Base-by-base conservation (phyloP, 1,140 invertebrate genomes). In the Palaemon carinicauda region DNA sequence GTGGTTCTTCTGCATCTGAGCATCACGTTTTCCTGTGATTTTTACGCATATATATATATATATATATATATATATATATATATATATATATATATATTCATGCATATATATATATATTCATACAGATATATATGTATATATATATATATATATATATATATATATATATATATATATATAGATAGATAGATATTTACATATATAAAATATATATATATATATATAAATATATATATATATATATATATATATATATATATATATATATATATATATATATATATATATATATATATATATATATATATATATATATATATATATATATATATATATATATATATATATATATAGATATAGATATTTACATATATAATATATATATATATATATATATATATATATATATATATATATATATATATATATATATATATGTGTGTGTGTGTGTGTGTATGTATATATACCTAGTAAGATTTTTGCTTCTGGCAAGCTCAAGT, bases 71-170 rank as follows among this genome's bases (percentile, higher is more conserved):
- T 27, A 71, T 15, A 71, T 27, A 19, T 71, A 71, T 27, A 71
- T 71, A 27, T 15, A 27, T 71, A 27, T 71, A 17, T 15, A 71
- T 71, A 73, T 73, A 73, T 73, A 73, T 73, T 24, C 31, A 73
- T 73, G 31, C 31, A 73, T 73, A 73, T 73, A 73, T 73, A 73
- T 73, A 73, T 73, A 73, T 73, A 73, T 73, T 24, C 31, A 73
- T 73, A 73, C 31, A 73, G 21, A 73, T 73, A 73, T 73, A 73
- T 73, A 73, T 73, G 31, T 73, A 73, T 73, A 73, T 73, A 73
- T 73, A 73, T 73, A 73, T 73, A 73, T 73, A 73, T 73, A 73
- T 73, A 73, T 73, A 73, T 73, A 73, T 73, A 19, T 14, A 19
- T 71, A 19, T 71, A 19, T 71, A 19, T 71, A 19, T 71, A 19